These are phyloP conservation scores for Chionodraco myersi DNA, from an alignment of 2,113 vertebrate species.

Conservation along the genomic window DNA sequence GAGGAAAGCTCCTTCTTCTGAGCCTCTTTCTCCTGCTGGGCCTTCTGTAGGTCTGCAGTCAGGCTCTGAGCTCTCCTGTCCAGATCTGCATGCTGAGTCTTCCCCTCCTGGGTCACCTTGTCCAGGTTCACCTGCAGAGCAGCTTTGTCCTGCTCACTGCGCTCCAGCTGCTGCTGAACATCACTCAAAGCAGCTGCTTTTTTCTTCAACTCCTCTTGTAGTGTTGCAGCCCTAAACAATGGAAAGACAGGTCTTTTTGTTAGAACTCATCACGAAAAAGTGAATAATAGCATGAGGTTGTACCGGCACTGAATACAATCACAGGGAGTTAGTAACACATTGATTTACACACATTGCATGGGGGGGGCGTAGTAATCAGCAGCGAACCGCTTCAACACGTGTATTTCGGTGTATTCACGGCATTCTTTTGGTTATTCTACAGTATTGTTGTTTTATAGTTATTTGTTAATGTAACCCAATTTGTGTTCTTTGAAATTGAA, in stretches of 20 bases:
- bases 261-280: conserved; percentile 3
- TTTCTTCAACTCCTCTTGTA: conserved; percentile 89
- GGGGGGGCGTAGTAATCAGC: too few relatives aligned
- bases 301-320: neutral
- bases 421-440: too few relatives aligned
- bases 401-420: too few relatives aligned
- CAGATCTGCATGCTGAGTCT: conserved; percentile 83
- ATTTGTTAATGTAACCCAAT: too few relatives aligned
- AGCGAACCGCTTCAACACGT: too few relatives aligned
- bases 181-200: conserved; percentile 86
- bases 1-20: conserved; percentile 86
- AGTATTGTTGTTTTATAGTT: too few relatives aligned
- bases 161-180: conserved; percentile 82
- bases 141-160: conserved; percentile 83
- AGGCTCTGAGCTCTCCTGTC: conserved; percentile 83
- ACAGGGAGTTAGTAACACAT: neutral
- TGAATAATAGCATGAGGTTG: neutral
- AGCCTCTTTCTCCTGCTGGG: conserved; percentile 84
- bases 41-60: conserved; percentile 83
- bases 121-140: conserved; percentile 86
- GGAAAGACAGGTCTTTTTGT: neutral
- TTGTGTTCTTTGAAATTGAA: too few relatives aligned
- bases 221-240: conserved; percentile 79
- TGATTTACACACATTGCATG: neutral
- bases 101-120: conserved; percentile 85